Evolutionary conservation across 2,113 vertebrate species (phyloP).

Genomic region (Xiphorhynchus elegans): DNA sequence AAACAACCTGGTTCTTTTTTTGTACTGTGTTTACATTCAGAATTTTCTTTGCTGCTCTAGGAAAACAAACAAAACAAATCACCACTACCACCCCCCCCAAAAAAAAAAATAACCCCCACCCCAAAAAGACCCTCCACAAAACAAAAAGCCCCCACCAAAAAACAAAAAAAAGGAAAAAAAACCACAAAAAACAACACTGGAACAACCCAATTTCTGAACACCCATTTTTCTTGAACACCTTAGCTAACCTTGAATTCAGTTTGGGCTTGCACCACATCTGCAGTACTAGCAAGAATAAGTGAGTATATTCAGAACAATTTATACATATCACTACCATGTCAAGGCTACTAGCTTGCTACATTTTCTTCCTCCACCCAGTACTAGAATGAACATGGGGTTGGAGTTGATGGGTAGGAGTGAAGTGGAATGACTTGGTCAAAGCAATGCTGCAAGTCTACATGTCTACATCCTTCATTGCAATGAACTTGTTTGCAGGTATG

Average conservation of each 20-base stretch:
- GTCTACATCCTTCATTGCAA: background rate
- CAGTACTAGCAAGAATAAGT: background rate
- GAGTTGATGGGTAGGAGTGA: background rate
- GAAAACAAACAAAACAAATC: background rate
- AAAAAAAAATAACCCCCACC: too few relatives aligned
- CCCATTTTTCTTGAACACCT: background rate
- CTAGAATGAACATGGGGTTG: background rate
- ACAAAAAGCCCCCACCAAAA: too few relatives aligned
- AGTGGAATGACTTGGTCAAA: background rate
- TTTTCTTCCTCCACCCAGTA: background rate
- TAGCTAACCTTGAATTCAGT: background rate
- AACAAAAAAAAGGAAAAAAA: too few relatives aligned
- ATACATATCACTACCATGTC: background rate
- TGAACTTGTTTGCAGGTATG: background rate
- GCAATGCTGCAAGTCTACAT: background rate
- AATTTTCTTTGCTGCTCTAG: background rate
- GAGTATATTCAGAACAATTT: background rate
- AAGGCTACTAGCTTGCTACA: background rate
- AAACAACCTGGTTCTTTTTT: background rate
- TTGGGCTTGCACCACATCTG: background rate
- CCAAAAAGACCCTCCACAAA: too few relatives aligned
- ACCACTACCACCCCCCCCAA: too few relatives aligned
- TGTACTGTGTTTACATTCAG: background rate
- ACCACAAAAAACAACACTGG: background rate
- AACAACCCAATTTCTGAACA: accelerated